Evolutionary conservation across 2,113 vertebrate species (phyloP).

Genomic region (Ophthalmolycus amberensis): DNA sequence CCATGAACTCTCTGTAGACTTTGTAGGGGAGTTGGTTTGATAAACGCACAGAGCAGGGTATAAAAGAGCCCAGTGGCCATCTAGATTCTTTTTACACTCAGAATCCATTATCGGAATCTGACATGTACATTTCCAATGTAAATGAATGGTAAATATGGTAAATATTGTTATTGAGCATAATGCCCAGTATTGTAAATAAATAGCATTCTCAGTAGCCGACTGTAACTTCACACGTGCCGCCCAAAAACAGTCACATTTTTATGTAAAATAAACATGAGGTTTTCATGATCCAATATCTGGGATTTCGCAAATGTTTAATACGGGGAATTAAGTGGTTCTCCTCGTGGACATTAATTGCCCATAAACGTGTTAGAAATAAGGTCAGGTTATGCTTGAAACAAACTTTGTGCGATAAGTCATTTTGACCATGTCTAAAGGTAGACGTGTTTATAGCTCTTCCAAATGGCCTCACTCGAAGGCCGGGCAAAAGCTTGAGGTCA

Average conservation of each 20-base stretch:
- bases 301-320: neutral
- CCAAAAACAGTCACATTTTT: neutral
- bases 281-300: neutral
- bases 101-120: too few species aligned
- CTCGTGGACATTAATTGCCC: neutral
- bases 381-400: neutral
- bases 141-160: neutral
- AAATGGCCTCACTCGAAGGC: neutral
- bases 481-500: neutral
- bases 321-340: neutral
- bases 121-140: neutral
- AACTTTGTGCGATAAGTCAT: neutral
- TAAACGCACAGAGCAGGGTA: neutral
- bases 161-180: neutral
- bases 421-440: slow-evolving; percentile 1
- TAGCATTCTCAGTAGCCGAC: neutral
- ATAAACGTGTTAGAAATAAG: neutral
- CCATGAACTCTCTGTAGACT: neutral
- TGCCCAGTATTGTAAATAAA: neutral
- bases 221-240: neutral
- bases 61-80: neutral
- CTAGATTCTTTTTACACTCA: neutral
- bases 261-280: neutral
- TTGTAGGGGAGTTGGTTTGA: neutral
- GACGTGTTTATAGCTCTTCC: neutral